These are phyloP conservation scores for Kradibia gibbosae DNA, from an alignment of 1,140 invertebrate genomes.

Conservation along the genomic window DNA sequence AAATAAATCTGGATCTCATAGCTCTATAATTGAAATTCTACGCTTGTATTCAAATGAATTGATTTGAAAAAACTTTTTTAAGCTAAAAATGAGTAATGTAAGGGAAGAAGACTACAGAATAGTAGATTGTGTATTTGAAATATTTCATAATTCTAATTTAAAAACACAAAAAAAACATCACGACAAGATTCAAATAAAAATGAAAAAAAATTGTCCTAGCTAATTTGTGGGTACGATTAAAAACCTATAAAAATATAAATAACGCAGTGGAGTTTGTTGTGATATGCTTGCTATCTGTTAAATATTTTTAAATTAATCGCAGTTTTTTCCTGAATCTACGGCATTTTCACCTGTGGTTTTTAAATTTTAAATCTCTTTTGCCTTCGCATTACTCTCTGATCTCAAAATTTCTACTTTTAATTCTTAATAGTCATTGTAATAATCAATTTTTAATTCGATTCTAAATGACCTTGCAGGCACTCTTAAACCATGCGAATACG, in stretches of 20 bases:
- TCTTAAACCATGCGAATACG: not conserved
- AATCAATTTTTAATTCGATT: not conserved
- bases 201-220: no score
- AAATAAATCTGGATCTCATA: constrained; percentile 19
- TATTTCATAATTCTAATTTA: not conserved
- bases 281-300: no score
- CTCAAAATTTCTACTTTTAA: not conserved
- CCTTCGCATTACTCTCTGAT: not conserved
- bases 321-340: not conserved
- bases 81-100: not conserved
- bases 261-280: no score
- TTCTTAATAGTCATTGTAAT: not conserved
- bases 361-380: no score
- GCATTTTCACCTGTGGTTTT: not conserved
- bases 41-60: not conserved
- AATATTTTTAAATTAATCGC: no score
- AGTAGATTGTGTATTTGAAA: not conserved
- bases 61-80: not conserved
- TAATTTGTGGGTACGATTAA: no score
- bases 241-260: no score
- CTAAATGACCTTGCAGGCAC: not conserved
- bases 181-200: no score
- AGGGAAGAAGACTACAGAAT: no score
- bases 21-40: not conserved
- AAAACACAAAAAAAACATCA: not conserved